A percentile compares a stretch with the other conserved stretches of the same genome.
Evolutionary conservation across 2,797 vertebrate genomes (phyloP).

Genomic region (Tauraco hartlaubi): DNA sequence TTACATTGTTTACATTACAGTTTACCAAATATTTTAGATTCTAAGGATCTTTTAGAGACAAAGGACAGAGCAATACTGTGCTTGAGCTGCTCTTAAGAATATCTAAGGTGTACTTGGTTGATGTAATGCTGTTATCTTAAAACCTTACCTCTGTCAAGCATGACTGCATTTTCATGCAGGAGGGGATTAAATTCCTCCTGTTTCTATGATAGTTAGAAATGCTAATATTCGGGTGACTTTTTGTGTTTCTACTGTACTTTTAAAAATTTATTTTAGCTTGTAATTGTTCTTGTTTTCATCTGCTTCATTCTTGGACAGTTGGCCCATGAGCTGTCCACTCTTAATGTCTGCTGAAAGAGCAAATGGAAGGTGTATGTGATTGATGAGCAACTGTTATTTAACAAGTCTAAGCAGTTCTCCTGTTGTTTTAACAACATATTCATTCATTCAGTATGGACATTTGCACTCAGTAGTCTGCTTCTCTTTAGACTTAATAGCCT

Average conservation of each 20-base stretch:
- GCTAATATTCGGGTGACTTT: not conserved
- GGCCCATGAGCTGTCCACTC: not conserved
- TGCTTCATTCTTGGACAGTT: not conserved
- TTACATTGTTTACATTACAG: not conserved
- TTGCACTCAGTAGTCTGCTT: not conserved
- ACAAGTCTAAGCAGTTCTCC: not conserved
- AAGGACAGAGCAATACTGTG: not conserved
- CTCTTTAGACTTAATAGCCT: not conserved
- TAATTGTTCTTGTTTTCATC: not conserved
- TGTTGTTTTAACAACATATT: not conserved
- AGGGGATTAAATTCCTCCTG: not conserved
- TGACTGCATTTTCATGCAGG: not conserved
- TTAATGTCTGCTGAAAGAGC: not conserved
- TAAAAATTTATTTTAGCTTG: not conserved
- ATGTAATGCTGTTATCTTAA: not conserved
- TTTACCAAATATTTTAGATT: not conserved
- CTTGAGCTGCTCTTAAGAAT: not conserved
- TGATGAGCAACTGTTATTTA: not conserved
- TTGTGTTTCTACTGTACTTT: not conserved
- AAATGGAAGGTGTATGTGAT: not conserved
- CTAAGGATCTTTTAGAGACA: not conserved
- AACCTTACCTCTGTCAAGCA: not conserved
- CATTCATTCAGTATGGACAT: not conserved
- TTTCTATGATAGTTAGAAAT: not conserved
- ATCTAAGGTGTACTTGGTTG: not conserved